Conservation (phyloP, 2,113 vertebrate species). For the Addax nasomaculatus region DNA sequence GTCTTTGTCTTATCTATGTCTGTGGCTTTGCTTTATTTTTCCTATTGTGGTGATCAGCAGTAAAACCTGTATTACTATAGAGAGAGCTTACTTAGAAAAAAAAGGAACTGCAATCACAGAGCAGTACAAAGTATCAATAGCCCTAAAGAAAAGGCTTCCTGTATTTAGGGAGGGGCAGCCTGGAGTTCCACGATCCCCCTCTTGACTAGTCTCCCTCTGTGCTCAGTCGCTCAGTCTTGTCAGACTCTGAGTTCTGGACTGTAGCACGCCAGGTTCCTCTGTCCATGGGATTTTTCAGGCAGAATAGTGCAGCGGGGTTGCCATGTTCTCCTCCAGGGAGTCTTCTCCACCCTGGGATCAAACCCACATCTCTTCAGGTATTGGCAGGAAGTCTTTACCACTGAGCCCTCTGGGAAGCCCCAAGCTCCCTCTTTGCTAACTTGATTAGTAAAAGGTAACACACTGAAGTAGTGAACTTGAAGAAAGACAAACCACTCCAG, state of each 20-base stretch:
- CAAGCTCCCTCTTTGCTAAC: background rate
- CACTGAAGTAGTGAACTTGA: background rate
- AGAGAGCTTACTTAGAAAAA: background rate
- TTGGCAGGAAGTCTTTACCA: background rate
- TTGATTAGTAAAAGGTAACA: background rate
- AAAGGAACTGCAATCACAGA: background rate
- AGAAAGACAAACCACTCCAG: background rate
- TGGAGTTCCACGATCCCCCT: background rate
- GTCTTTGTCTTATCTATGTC: background rate
- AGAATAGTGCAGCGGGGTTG: background rate
- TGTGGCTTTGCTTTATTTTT: background rate
- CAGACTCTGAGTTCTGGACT: background rate
- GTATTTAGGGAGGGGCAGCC: background rate
- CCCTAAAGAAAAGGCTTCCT: background rate
- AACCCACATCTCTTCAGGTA: background rate
- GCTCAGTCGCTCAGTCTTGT: background rate
- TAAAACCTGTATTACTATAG: background rate
- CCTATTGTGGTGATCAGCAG: background rate
- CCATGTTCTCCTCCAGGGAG: background rate
- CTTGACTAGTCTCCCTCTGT: background rate
- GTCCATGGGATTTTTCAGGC: background rate
- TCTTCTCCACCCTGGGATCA: background rate
- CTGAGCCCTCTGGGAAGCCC: background rate
- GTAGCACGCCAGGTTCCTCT: background rate
- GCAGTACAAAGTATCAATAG: background rate